A percentile compares a stretch with the other conserved stretches of the same genome.
phyloP scores from a whole-genome alignment of 2,797 vertebrate genomes.

The Thaleichthys pacificus region DNA sequence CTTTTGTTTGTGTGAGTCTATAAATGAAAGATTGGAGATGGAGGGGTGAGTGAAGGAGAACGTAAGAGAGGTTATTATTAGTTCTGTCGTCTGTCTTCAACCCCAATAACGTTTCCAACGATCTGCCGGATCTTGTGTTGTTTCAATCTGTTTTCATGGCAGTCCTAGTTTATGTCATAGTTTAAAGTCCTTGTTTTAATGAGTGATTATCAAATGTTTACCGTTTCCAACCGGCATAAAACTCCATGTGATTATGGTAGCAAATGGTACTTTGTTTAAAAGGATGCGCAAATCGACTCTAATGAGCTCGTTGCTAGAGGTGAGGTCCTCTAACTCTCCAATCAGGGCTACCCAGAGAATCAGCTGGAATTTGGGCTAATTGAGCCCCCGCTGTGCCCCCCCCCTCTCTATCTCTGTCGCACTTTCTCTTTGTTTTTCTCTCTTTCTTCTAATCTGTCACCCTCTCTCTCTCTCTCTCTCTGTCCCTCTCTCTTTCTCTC shows the following conservation, averaged over 20 bases:
- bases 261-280: conserved; percentile 59
- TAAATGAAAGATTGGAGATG: conserved; percentile 23
- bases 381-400: conserved; percentile 55
- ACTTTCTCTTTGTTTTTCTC: background rate
- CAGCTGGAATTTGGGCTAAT: conserved; percentile 64
- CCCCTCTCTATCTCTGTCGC: conserved; percentile 9
- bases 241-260: conserved; percentile 51
- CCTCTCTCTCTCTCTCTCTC: background rate
- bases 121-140: conserved; percentile 33
- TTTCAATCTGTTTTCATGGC: conserved; percentile 37
- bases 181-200: conserved; percentile 36
- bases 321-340: conserved; percentile 59
- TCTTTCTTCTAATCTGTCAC: background rate
- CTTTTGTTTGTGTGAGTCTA: conserved; percentile 25
- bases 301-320: conserved; percentile 57
- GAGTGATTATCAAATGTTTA: conserved; percentile 73
- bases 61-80: conserved; percentile 63
- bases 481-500: conserved; percentile 16
- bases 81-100: background rate
- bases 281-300: conserved; percentile 61
- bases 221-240: conserved; percentile 61
- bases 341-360: conserved; percentile 51
- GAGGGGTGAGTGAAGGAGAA: conserved; percentile 32
- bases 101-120: conserved; percentile 35
- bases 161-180: no score